Evolutionary conservation across 2,797 vertebrate genomes (phyloP).

Genomic region (Adrianichthys oophorus): DNA sequence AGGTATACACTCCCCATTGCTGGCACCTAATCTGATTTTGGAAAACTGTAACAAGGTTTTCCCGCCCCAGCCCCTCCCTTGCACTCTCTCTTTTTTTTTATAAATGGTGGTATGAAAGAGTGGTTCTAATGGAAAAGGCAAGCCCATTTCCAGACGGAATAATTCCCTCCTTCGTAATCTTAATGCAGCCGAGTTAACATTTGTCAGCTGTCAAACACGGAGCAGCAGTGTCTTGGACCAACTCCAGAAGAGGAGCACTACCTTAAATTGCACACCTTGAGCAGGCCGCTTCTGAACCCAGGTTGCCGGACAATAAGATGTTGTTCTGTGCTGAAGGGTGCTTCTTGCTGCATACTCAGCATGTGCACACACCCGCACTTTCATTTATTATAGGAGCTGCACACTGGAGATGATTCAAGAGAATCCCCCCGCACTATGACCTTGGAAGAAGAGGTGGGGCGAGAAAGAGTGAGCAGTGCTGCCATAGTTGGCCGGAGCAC

Average conservation of each 20-base stretch:
- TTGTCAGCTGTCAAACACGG: conserved; percentile 77
- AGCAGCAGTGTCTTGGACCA: conserved; percentile 39
- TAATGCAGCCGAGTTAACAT: conserved; percentile 79
- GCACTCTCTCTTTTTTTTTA: conserved; percentile 44
- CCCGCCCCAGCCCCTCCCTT: conserved; percentile 53
- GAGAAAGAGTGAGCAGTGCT: conserved; percentile 68
- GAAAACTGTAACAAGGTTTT: conserved; percentile 82
- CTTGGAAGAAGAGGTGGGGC: conserved; percentile 74
- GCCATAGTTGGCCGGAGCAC: conserved; percentile 64
- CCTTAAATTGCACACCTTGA: conserved; percentile 66
- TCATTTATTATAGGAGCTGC: conserved; percentile 66
- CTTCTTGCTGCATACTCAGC: conserved; percentile 62
- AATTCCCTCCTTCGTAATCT: conserved; percentile 78
- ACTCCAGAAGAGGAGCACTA: conserved; percentile 33
- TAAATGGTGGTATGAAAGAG: conserved; percentile 77
- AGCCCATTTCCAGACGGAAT: conserved; percentile 77
- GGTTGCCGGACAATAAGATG: conserved; percentile 47
- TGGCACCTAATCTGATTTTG: conserved; percentile 82
- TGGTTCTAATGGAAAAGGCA: conserved; percentile 78
- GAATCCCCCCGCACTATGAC: conserved; percentile 61
- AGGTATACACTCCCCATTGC: conserved; percentile 76
- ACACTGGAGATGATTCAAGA: conserved; percentile 62
- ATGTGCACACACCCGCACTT: conserved; percentile 37
- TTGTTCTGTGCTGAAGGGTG: conserved; percentile 35
- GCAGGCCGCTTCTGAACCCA: conserved; percentile 47